Base-by-base conservation (phyloP, 2,113 vertebrate species). In the Catagonus wagneri region DNA sequence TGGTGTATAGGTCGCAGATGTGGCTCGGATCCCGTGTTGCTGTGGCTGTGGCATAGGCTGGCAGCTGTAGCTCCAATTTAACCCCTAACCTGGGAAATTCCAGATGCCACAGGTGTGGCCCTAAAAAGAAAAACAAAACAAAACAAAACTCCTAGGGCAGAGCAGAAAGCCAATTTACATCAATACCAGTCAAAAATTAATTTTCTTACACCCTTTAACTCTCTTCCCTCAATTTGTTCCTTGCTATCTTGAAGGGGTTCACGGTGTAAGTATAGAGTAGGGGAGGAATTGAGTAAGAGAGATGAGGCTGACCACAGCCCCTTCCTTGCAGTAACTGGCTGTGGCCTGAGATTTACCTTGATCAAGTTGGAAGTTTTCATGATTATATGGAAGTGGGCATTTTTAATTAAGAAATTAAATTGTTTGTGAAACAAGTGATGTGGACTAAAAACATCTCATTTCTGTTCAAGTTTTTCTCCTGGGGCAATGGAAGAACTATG, bases 401-500 rank as follows among this genome's bases (percentile, higher is more conserved):
- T 85, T 93, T 71, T 54, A 94, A 78, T 74, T 76, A 94, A 66
- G 66, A 88, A 90, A 36, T 75, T 63, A 93, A 96, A 91, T 20
- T 86, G 6, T 72, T 66, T 80, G n/a, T 94, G 17, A 94, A 93
- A 68, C 29, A 78, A 84, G 81, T 89, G n/a, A 65, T 17, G 34
- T 44, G 8, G 34, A 60, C 8, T n/a, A 25, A 61, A 89, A 71
- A 60, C 22, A 9, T 34, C 3, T 75, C 16, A 29, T 3, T 89
- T 58, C 23, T 89, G 29, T 85, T 29, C 32, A n/a, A n/a, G 27
- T 63, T 79, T 65, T 78, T 65, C 44, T 88, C 68, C 3, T 20
- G 1, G 34, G 15, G 5, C 27, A 71, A 32, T 86, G 12, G 23
- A 71, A 95, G 65, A 56, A 58, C 22, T 44, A 32, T 29, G 2